Conservation (phyloP, 2,888 invertebrate genomes). For the Drosophila testacea region DNA sequence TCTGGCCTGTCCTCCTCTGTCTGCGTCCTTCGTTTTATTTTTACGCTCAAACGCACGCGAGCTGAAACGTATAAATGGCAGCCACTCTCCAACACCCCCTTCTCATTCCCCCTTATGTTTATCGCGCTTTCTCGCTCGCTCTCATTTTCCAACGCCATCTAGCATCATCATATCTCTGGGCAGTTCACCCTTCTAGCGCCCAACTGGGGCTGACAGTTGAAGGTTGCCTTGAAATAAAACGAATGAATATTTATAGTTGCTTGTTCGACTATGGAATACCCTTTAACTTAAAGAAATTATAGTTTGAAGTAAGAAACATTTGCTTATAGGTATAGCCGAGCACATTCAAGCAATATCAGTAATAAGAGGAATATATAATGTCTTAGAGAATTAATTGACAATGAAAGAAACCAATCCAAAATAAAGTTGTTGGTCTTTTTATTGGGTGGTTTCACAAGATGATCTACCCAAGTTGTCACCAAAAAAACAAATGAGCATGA, state of each 20-base stretch:
- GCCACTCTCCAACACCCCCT: constrained; percentile 48
- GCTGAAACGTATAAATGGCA: constrained; percentile 81
- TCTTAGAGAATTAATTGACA: too few relatives aligned
- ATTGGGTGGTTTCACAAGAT: background rate
- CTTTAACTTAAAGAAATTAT: constrained; percentile 5
- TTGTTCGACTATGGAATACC: constrained; percentile 19
- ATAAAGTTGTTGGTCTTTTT: too few relatives aligned
- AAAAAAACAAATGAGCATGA: constrained; percentile 12
- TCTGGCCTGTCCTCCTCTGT: constrained; percentile 11
- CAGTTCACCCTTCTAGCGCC: constrained; percentile 78
- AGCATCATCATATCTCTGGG: constrained; percentile 58
- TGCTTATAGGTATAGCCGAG: background rate
- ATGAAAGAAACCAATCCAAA: too few relatives aligned
- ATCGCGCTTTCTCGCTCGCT: background rate
- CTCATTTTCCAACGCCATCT: constrained; percentile 42
- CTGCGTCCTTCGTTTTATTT: constrained; percentile 74
- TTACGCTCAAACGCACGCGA: constrained; percentile 79
- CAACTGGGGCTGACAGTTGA: constrained; percentile 67
- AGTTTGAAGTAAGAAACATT: background rate
- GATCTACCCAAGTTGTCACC: constrained; percentile 11
- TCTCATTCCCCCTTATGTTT: background rate
- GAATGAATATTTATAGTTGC: background rate
- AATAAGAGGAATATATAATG: background rate
- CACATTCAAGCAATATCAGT: background rate
- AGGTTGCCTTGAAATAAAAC: constrained; percentile 67